phyloP scores from a whole-genome alignment of 2,113 vertebrate genomes.

The Halcyon malimbica region DNA sequence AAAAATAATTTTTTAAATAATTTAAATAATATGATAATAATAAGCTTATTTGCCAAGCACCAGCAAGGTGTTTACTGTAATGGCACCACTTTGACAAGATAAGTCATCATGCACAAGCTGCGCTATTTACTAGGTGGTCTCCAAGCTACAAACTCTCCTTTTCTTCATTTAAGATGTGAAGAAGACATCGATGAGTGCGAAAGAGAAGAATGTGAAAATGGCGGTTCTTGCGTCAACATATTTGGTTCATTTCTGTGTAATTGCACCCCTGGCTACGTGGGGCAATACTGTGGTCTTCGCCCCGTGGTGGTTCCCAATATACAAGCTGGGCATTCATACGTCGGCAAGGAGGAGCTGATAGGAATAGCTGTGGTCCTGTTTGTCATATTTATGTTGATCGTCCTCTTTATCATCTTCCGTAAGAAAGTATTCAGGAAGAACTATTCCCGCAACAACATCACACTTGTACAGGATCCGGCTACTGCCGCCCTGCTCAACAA shows the following conservation, averaged over 20 bases:
- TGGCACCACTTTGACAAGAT: background rate
- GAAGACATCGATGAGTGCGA: slow-evolving; percentile 94
- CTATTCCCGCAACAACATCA: slow-evolving; percentile 93
- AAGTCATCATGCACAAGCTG: background rate
- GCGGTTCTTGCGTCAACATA: slow-evolving; percentile 90
- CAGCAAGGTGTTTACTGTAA: background rate
- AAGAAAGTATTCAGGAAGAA: slow-evolving; percentile 96
- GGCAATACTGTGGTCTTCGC: slow-evolving; percentile 88
- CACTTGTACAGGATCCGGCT: slow-evolving; percentile 93
- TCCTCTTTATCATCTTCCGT: slow-evolving; percentile 92
- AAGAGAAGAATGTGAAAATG: slow-evolving; percentile 91
- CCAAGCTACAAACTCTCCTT: background rate
- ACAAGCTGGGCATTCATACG: slow-evolving; percentile 91
- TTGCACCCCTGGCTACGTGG: slow-evolving; percentile 91
- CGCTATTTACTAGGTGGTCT: background rate
- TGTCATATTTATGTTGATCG: slow-evolving; percentile 86
- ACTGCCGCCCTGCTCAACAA: slow-evolving; percentile 93
- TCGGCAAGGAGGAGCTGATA: slow-evolving; percentile 95
- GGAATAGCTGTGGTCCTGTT: slow-evolving; percentile 92
- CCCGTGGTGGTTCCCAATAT: slow-evolving; percentile 95
- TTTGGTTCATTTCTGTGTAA: slow-evolving; percentile 96
- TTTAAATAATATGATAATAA: background rate
- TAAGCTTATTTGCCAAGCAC: background rate
- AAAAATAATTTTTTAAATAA: background rate
- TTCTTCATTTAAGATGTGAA: slow-evolving; percentile 83